Evolutionary conservation across 2,113 vertebrate genomes (phyloP).

Genomic region (Hydrolagus affinis): DNA sequence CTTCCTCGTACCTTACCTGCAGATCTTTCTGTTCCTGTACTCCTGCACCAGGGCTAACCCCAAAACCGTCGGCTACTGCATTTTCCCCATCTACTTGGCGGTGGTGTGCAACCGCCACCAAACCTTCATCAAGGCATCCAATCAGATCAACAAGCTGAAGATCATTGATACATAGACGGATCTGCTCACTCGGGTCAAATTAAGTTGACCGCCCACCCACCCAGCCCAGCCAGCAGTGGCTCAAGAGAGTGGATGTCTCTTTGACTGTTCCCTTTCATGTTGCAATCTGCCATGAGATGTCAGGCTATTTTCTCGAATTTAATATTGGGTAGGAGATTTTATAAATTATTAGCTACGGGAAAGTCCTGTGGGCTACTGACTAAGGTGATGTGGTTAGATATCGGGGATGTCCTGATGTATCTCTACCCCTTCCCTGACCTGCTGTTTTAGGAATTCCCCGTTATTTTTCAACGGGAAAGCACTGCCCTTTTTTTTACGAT

Average conservation of each 20-base stretch:
- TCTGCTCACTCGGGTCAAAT: not conserved
- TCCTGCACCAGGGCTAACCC: conserved; percentile 93
- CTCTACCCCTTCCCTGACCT: too few species aligned
- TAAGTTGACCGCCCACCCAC: not conserved
- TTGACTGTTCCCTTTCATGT: not conserved
- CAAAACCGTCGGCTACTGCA: conserved; percentile 84
- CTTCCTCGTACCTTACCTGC: conserved; percentile 86
- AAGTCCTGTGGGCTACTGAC: conserved; percentile 41
- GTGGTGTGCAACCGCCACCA: conserved; percentile 83
- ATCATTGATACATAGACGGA: conserved; percentile 74
- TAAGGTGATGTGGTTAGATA: conserved; percentile 40
- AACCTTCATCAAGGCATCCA: conserved; percentile 72
- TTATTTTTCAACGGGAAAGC: conserved; percentile 18
- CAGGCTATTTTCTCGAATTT: conserved; percentile 33
- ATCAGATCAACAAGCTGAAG: conserved; percentile 76
- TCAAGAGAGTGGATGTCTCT: not conserved
- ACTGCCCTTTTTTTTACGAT: not conserved
- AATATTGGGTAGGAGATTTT: conserved; percentile 48
- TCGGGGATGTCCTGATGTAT: conserved; percentile 41
- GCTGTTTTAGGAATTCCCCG: not conserved
- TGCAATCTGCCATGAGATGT: conserved; percentile 20
- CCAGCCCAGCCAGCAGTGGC: too few species aligned
- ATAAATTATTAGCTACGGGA: conserved; percentile 36
- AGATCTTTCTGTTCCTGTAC: conserved; percentile 93
- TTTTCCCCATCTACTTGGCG: conserved; percentile 85